A percentile compares a stretch with the other conserved stretches of the same genome.
phyloP scores from a whole-genome alignment of 2,113 vertebrate genomes.

The Colinus virginianus region DNA sequence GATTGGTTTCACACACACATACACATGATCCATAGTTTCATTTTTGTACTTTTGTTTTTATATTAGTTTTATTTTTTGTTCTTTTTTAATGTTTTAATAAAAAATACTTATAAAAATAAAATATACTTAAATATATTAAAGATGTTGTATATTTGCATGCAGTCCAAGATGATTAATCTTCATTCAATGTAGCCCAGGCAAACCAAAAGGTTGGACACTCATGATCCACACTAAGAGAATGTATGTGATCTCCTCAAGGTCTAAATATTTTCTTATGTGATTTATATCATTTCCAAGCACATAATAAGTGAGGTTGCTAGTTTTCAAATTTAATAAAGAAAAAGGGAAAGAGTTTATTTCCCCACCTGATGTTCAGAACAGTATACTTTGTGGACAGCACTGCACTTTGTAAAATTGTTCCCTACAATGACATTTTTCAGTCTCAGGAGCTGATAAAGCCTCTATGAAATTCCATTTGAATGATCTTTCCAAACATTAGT shows the following conservation, averaged over 20 bases:
- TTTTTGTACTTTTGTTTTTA: too few relatives aligned
- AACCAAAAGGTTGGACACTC: too few relatives aligned
- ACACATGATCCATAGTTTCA: too few relatives aligned
- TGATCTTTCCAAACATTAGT: not conserved
- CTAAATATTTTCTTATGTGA: not conserved
- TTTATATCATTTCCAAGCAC: not conserved
- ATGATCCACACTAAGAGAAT: not conserved
- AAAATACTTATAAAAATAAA: too few relatives aligned
- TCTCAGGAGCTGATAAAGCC: not conserved
- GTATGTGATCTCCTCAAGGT: not conserved
- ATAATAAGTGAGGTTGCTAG: not conserved
- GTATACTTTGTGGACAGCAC: not conserved
- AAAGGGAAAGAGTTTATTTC: not conserved
- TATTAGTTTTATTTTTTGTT: too few relatives aligned
- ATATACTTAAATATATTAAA: too few relatives aligned
- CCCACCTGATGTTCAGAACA: not conserved
- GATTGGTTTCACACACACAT: too few relatives aligned
- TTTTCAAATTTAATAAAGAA: not conserved
- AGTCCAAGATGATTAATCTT: too few relatives aligned
- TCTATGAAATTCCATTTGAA: not conserved
- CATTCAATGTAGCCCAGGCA: too few relatives aligned
- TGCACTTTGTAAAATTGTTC: not conserved
- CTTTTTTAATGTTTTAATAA: too few relatives aligned
- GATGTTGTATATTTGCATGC: too few relatives aligned
- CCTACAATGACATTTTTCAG: not conserved